Conservation (phyloP, 2,797 vertebrate genomes). For the Scleropages formosus region DNA sequence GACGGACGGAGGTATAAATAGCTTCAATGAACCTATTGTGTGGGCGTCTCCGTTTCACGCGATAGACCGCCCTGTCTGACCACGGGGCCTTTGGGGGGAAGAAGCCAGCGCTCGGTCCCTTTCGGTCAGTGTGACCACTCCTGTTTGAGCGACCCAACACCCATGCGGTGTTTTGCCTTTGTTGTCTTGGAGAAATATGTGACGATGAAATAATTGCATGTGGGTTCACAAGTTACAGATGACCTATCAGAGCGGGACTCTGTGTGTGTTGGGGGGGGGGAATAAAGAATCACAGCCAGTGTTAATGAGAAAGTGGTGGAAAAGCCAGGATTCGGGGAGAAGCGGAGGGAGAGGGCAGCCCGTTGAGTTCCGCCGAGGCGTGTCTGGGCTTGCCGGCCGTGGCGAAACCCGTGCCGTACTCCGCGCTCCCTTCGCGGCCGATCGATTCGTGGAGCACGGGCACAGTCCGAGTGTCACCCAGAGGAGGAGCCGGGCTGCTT, state of each 20-base stretch:
- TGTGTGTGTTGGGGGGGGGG: neutral
- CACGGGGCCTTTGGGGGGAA: constrained; percentile 45
- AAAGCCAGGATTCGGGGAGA: too few species aligned
- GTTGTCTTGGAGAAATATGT: too few species aligned
- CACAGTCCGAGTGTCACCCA: neutral
- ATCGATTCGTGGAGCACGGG: constrained; percentile 11
- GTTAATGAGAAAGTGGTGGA: neutral
- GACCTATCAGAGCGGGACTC: neutral
- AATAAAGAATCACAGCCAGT: neutral
- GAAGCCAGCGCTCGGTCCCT: constrained; percentile 43
- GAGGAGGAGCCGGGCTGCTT: too few species aligned
- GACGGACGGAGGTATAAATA: constrained; percentile 43
- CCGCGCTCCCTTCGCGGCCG: neutral
- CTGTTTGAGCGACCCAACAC: neutral
- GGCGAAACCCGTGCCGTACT: neutral
- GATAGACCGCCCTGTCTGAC: constrained; percentile 44
- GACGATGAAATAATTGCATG: too few species aligned
- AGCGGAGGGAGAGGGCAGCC: neutral
- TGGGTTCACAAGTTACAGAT: too few species aligned
- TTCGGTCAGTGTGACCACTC: constrained; percentile 47
- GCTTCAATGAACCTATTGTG: constrained; percentile 48
- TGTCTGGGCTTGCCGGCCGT: neutral
- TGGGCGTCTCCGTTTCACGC: constrained; percentile 30
- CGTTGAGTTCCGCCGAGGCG: neutral
- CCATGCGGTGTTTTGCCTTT: too few species aligned